Percentiles rank a stretch among this genome's conserved stretches.
phyloP scores from a whole-genome alignment of 2,113 vertebrate genomes.

The Petaurus breviceps region DNA sequence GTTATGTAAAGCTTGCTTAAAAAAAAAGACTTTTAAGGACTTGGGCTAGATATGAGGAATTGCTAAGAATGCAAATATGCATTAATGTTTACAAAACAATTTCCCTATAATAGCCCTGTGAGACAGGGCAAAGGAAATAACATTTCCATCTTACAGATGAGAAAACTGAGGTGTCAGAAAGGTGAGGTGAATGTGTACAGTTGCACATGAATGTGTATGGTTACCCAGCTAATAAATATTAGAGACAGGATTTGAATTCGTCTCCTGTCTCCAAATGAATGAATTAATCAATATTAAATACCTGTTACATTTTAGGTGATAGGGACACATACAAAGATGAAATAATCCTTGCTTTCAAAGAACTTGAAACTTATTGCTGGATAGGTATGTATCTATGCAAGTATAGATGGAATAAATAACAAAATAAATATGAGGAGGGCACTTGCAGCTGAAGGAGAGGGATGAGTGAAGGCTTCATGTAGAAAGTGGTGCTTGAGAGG shows the following conservation, averaged over 20 bases:
- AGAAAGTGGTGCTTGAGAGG: background rate
- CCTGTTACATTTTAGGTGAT: background rate
- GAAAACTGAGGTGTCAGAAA: background rate
- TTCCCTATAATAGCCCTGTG: background rate
- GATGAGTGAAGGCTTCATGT: background rate
- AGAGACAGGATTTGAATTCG: background rate
- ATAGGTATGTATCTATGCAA: accelerated
- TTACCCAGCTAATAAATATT: background rate
- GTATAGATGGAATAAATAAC: background rate
- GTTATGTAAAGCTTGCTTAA: background rate
- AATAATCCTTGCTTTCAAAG: accelerated
- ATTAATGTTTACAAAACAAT: background rate
- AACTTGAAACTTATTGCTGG: background rate
- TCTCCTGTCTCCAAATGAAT: background rate
- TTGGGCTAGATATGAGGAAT: background rate
- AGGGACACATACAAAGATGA: background rate
- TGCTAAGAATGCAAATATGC: background rate
- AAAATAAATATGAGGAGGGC: background rate
- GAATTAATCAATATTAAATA: background rate
- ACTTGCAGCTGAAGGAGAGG: background rate
- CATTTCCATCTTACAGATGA: background rate
- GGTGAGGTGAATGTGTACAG: background rate
- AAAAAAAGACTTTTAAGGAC: background rate
- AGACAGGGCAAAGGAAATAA: background rate
- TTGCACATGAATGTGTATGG: background rate